Evolutionary conservation across 2,797 vertebrate species (phyloP).

Genomic region (Spondyliosoma cantharus): DNA sequence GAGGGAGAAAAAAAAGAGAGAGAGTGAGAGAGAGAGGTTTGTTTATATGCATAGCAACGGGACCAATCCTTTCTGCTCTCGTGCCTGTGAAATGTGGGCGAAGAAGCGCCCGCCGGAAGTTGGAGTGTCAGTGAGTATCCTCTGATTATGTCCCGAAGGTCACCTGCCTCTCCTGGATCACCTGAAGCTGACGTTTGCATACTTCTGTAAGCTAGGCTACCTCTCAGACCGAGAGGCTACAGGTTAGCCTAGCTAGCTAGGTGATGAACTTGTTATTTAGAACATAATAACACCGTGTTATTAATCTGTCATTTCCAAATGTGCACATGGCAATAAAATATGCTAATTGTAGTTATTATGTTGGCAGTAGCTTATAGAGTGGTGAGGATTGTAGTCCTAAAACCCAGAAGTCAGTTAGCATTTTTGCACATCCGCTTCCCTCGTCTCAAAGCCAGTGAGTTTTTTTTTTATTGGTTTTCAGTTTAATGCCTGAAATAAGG

Average conservation of each 20-base stretch:
- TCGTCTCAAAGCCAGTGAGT: too few species aligned
- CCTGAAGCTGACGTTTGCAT: background rate
- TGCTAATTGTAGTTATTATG: too few species aligned
- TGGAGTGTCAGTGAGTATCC: background rate
- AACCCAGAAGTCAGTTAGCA: too few species aligned
- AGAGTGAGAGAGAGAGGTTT: slow-evolving; percentile 71
- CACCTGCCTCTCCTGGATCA: slow-evolving; percentile 31
- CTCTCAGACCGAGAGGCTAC: background rate
- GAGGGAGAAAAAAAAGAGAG: slow-evolving; percentile 25
- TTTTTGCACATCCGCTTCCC: too few species aligned
- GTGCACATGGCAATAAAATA: too few species aligned
- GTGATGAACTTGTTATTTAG: background rate
- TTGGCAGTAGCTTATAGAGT: too few species aligned
- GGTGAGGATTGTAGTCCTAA: too few species aligned
- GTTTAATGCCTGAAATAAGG: too few species aligned
- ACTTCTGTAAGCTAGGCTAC: background rate
- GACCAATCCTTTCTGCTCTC: slow-evolving; percentile 55
- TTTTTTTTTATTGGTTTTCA: too few species aligned
- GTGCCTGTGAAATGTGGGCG: slow-evolving; percentile 52
- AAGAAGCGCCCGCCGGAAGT: slow-evolving; percentile 26
- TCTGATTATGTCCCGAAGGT: slow-evolving; percentile 3
- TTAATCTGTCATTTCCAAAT: background rate
- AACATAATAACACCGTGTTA: background rate
- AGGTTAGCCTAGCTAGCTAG: background rate
- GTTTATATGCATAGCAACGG: slow-evolving; percentile 84